phyloP scores from a whole-genome alignment of 92 coral and sea anemone species.

The Galaxea fascicularis region DNA sequence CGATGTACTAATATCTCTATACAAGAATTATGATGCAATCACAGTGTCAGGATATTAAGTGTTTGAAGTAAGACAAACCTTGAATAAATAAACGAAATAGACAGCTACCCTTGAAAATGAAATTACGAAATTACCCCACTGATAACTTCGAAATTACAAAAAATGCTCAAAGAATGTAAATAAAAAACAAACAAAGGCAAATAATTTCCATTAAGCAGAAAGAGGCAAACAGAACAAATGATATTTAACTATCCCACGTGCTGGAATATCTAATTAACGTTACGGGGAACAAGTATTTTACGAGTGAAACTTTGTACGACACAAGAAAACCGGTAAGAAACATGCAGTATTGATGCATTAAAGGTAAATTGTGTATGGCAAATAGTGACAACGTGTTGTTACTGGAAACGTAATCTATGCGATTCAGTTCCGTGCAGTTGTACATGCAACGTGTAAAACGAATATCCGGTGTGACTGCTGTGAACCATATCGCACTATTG shows the following conservation, averaged over 20 bases:
- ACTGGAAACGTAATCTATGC: background rate
- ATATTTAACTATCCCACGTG: constrained; percentile 6
- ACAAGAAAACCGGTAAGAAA: background rate
- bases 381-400: background rate
- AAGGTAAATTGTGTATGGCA: background rate
- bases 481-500: no score
- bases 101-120: background rate
- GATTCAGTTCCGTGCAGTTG: constrained; percentile 16
- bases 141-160: background rate
- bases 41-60: background rate
- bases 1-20: background rate
- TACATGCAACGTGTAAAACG: background rate
- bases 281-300: background rate
- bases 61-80: background rate
- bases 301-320: background rate
- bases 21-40: background rate
- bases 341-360: background rate
- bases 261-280: background rate
- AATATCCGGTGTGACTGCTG: no score
- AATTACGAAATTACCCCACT: background rate
- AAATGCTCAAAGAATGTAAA: background rate
- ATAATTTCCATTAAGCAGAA: background rate
- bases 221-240: background rate
- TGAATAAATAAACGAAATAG: background rate
- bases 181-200: background rate